Percentiles rank a stretch among this genome's conserved stretches.
Conservation (phyloP, 2,888 invertebrate species). For the Cantharis rustica region DNA sequence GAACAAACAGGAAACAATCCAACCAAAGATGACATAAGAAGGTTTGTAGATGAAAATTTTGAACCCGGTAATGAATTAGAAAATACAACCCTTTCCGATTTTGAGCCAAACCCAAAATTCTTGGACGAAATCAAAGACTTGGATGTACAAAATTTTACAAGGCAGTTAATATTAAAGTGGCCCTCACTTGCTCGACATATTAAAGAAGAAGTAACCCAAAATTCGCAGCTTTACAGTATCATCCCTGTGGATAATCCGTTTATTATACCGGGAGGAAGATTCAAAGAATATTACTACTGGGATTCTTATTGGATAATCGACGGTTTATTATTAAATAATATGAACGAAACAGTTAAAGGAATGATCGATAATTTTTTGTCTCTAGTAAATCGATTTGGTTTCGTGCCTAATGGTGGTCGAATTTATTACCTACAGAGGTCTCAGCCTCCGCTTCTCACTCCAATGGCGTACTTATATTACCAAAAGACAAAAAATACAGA, state of each 20-base stretch:
- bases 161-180: constrained; percentile 67
- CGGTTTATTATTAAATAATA: constrained; percentile 77
- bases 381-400: constrained; percentile 68
- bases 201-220: constrained; percentile 60
- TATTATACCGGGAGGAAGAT: constrained; percentile 72
- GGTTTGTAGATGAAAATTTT: constrained; percentile 65
- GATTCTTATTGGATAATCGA: constrained; percentile 87
- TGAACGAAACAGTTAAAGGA: constrained; percentile 73
- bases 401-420: constrained; percentile 82
- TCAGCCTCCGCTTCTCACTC: constrained; percentile 72
- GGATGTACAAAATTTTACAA: constrained; percentile 64
- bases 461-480: constrained; percentile 75
- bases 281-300: constrained; percentile 83
- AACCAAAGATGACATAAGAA: constrained; percentile 55
- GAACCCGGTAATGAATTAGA: constrained; percentile 64
- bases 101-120: constrained; percentile 64
- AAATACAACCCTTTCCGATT: constrained; percentile 65
- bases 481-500: constrained; percentile 66
- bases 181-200: constrained; percentile 66
- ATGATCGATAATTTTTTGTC: constrained; percentile 78
- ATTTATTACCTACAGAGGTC: constrained; percentile 76
- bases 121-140: constrained; percentile 63
- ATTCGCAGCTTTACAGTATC: constrained; percentile 53
- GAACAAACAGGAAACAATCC: constrained; percentile 59
- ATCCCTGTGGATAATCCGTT: constrained; percentile 61